Base-by-base conservation (phyloP, 2,888 invertebrate genomes). In the Amiota mariae region DNA sequence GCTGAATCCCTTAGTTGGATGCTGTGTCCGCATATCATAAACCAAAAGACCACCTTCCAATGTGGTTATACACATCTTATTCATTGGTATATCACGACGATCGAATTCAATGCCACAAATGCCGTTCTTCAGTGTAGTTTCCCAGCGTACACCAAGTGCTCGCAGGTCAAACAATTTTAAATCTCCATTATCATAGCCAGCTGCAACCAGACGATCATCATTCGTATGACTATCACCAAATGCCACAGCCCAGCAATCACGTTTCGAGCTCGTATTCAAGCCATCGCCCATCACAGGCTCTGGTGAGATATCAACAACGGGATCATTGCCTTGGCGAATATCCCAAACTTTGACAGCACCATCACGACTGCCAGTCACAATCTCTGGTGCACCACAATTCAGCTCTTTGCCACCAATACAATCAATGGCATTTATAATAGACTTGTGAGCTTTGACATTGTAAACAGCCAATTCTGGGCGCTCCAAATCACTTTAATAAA, bases 301-400 rank as follows among this genome's bases (percentile, higher is more conserved):
- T 0, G 90, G 86, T 20, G 86, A 86, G 74, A 98, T 98, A 80
- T 95, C 93, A 0, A 97, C 97, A 0, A 98, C 98, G 0, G 98
- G 97, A 54, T 92, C 92, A 68, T 94, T 94, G 87, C 95, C 95
- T 89, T 98, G 98, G 1, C 98, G 92, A 0, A 96, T 94, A 89
- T 98, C 98, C 98, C 98, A 98, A 0, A 98, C 94, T 91, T 97
- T 98, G 0, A 98, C 97, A 64, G 94, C 92, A 92, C 98, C 98
- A 92, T 98, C 98, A 89, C 96, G 92, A 79, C 97, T 95, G 8
- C 97, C 98, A 8, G 98, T 98, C 0, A 95, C 97, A 82, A 98
- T 94, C 92, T 98, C 98, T 9, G 98, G 98, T 2, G 98, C 97
- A 15, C 98, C 98, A 89, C 95, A 96, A 71, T 96, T 95, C 2